These are phyloP conservation scores for Spea multiplicata DNA, from an alignment of 2,113 vertebrate species.

Conservation along the genomic window DNA sequence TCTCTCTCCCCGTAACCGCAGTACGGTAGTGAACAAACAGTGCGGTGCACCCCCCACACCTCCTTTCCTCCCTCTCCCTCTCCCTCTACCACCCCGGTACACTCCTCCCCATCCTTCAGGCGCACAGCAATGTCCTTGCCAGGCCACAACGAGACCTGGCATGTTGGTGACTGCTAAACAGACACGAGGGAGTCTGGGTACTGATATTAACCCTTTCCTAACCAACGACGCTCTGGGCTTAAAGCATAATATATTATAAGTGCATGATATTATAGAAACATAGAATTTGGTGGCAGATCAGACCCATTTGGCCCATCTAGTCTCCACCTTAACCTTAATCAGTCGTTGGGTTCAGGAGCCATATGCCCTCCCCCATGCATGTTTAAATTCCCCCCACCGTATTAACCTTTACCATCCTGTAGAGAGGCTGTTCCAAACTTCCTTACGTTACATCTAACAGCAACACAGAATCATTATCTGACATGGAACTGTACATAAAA, in stretches of 20 bases:
- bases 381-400: no score
- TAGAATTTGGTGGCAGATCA: no score
- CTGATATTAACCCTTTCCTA: slow-evolving; percentile 14
- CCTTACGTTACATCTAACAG: no score
- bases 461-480: no score
- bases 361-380: no score
- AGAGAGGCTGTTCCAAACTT: no score
- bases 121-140: slow-evolving; percentile 29
- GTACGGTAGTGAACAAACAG: slow-evolving; percentile 18
- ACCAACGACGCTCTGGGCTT: neutral
- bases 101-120: slow-evolving; percentile 35
- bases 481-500: no score
- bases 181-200: slow-evolving; percentile 2
- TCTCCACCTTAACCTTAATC: no score
- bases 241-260: neutral
- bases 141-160: slow-evolving; percentile 42
- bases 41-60: slow-evolving; percentile 5
- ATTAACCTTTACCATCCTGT: no score
- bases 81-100: neutral
- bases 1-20: slow-evolving; percentile 21
- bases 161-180: slow-evolving; percentile 30
- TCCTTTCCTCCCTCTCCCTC: neutral
- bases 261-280: no score
- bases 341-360: no score
- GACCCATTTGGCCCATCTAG: no score